Percentiles rank a stretch among this genome's conserved stretches.
Evolutionary conservation across 2,888 invertebrate species (phyloP).

Genomic region (Timema podura): DNA sequence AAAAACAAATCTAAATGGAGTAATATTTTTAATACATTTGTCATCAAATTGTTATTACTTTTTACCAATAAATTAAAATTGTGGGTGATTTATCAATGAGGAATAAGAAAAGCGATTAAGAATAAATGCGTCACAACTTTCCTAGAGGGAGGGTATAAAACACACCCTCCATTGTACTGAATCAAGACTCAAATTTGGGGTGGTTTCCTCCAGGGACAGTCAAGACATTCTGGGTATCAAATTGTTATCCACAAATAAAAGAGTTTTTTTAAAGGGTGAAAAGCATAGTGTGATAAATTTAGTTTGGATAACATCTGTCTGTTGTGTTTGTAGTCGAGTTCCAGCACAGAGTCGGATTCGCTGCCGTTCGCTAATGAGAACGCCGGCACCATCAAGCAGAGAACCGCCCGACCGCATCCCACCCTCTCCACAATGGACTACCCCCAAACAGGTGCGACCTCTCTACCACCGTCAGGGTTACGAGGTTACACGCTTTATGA

Average conservation of each 20-base stretch:
- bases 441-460: conserved; percentile 23
- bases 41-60: too few relatives aligned
- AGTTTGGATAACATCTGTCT: conserved; percentile 23
- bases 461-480: too few relatives aligned
- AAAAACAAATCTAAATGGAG: too few relatives aligned
- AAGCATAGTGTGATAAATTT: conserved; percentile 7
- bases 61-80: too few relatives aligned
- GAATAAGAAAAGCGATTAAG: too few relatives aligned
- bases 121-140: too few relatives aligned
- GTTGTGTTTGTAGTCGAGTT: conserved; percentile 68
- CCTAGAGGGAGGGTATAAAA: too few relatives aligned
- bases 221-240: background rate
- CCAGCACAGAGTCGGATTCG: conserved; percentile 93
- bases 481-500: too few relatives aligned
- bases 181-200: too few relatives aligned
- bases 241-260: background rate
- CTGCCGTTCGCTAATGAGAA: conserved; percentile 98
- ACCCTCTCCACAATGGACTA: conserved; percentile 32
- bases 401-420: conserved; percentile 48
- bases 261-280: background rate
- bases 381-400: conserved; percentile 95
- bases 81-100: too few relatives aligned
- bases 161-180: too few relatives aligned
- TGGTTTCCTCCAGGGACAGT: background rate
- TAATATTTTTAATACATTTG: too few relatives aligned